Percentiles rank a stretch among this genome's conserved stretches.
phyloP scores from a whole-genome alignment of 2,113 vertebrate species.

The Aix galericulata region DNA sequence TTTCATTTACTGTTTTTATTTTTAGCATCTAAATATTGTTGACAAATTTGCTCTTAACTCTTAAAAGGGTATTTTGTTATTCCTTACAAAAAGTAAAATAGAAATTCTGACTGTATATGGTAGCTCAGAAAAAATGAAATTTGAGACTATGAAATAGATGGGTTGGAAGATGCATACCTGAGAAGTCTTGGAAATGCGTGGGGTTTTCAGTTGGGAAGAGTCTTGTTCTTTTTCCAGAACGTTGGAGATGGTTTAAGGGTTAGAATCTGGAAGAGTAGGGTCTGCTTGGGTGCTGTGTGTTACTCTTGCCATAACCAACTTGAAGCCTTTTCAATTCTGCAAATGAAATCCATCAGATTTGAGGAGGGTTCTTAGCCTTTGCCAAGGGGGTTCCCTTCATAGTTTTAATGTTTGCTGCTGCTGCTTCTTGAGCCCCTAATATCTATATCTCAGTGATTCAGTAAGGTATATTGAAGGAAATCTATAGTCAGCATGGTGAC shows the following conservation, averaged over 20 bases:
- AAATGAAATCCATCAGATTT: background rate
- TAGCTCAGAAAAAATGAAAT: background rate
- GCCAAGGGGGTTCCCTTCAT: background rate
- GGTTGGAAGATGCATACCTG: background rate
- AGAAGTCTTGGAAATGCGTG: background rate
- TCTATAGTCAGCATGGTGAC: background rate
- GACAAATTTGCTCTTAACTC: background rate
- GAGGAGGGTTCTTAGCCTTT: background rate
- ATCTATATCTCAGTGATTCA: background rate
- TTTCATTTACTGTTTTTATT: background rate
- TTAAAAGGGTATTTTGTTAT: background rate
- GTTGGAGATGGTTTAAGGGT: background rate
- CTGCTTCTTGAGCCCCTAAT: background rate
- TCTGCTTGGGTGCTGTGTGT: background rate
- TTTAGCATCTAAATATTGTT: background rate
- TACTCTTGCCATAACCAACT: background rate
- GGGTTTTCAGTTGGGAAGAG: background rate
- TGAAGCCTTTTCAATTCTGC: background rate
- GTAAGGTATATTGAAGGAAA: background rate
- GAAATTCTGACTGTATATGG: rapidly evolving
- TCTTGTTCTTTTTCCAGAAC: background rate
- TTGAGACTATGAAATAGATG: background rate
- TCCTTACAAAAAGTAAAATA: background rate
- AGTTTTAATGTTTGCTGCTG: background rate
- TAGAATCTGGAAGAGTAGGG: background rate